phyloP scores from a whole-genome alignment of 1,140 invertebrate genomes.

The Chrysoperla carnea region DNA sequence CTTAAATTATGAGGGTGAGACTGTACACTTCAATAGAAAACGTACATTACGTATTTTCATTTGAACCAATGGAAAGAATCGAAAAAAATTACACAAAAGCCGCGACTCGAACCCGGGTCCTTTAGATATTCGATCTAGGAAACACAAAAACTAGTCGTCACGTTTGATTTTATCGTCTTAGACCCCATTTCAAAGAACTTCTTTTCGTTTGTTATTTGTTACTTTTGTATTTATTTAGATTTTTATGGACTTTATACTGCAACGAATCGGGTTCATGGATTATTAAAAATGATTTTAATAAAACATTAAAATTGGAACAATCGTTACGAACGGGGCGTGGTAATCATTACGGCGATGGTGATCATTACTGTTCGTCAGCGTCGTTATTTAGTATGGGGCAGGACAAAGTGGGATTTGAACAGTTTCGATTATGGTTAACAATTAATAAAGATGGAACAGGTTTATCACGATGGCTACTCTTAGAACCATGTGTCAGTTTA shows the following conservation, averaged over 20 bases:
- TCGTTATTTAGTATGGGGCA: slow-evolving; percentile 29
- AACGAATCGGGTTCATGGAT: slow-evolving; percentile 63
- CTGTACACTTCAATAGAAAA: no score
- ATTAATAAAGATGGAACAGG: slow-evolving; percentile 57
- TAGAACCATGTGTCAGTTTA: slow-evolving; percentile 46
- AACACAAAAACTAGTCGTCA: no score
- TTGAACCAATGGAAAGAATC: no score
- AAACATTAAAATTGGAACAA: slow-evolving; percentile 40
- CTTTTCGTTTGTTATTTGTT: no score
- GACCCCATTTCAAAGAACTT: no score
- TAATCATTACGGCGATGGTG: no score
- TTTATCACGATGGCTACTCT: slow-evolving; percentile 62
- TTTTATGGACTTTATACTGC: slow-evolving; percentile 71
- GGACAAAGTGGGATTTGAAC: slow-evolving; percentile 46
- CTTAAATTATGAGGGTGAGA: no score
- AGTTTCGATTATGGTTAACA: slow-evolving; percentile 52
- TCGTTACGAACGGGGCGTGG: slow-evolving; percentile 7
- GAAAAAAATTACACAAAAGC: no score
- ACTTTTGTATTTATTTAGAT: slow-evolving; percentile 23
- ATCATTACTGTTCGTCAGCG: slow-evolving; percentile 2
- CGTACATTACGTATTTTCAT: no score
- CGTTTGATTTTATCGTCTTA: no score
- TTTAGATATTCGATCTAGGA: no score
- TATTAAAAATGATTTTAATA: slow-evolving; percentile 54
- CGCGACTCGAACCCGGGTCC: no score